These are phyloP conservation scores for Gobio gobio DNA, from an alignment of 2,113 vertebrate genomes.

Conservation along the genomic window DNA sequence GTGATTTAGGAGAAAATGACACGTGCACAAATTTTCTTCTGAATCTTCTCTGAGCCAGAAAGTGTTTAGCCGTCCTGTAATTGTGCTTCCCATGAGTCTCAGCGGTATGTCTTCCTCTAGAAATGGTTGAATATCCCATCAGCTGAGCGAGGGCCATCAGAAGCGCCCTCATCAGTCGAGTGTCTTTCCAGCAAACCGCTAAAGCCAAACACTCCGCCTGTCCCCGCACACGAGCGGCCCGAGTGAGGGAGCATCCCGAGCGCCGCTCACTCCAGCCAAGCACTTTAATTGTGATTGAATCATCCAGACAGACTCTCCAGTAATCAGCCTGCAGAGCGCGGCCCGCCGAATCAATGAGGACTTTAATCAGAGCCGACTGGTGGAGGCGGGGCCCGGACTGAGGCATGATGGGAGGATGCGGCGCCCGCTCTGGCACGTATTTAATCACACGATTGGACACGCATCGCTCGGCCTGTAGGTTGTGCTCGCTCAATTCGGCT, in stretches of 20 bases:
- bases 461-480: constrained; percentile 66
- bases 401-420: neutral
- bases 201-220: neutral
- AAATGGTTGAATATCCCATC: constrained; percentile 3
- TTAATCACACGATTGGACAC: constrained; percentile 78
- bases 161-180: constrained; percentile 17
- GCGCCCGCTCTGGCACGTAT: constrained; percentile 60
- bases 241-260: too few relatives aligned
- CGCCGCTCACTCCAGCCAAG: constrained; percentile 12
- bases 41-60: neutral
- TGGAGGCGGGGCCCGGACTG: neutral
- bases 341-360: constrained; percentile 30
- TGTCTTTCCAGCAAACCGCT: neutral
- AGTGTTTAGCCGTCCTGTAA: neutral
- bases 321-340: constrained; percentile 40
- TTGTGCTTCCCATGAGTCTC: neutral
- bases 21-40: neutral
- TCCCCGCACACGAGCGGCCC: too few relatives aligned
- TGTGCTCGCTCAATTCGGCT: constrained; percentile 67
- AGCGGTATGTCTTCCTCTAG: constrained; percentile 8
- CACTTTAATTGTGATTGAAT: constrained; percentile 57
- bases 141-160: neutral
- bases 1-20: too few relatives aligned
- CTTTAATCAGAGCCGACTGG: constrained; percentile 48
- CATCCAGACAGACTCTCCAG: constrained; percentile 47